Conservation (phyloP, 2,797 vertebrate species). For the Enoplosus armatus region DNA sequence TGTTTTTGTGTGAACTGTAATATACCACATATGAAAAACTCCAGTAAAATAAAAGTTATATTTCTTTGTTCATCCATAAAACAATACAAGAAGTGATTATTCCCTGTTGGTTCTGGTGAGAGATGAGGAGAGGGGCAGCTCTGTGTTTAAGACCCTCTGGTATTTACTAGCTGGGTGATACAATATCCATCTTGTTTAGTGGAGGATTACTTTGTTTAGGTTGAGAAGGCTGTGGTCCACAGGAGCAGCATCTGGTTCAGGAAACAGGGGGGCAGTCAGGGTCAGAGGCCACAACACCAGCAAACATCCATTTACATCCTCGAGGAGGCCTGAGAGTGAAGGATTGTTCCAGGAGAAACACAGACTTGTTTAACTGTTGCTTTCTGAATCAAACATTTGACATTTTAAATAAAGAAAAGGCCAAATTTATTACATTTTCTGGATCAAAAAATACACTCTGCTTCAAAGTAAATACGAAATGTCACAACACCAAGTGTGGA, state of each 20-base stretch:
- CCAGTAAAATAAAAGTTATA: conserved; percentile 3
- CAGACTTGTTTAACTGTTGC: conserved; percentile 59
- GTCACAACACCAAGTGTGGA: neutral
- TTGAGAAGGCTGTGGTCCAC: conserved; percentile 77
- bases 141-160: conserved; percentile 53
- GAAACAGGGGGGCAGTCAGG: conserved; percentile 76
- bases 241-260: conserved; percentile 83
- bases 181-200: conserved; percentile 85
- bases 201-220: conserved; percentile 84
- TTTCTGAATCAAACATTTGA: conserved; percentile 16
- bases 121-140: conserved; percentile 46
- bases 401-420: neutral
- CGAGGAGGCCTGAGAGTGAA: conserved; percentile 64
- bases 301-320: conserved; percentile 81
- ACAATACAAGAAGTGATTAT: conserved; percentile 41
- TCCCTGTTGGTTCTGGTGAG: conserved; percentile 28
- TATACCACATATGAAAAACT: conserved; percentile 24
- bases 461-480: neutral
- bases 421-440: neutral
- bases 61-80: conserved; percentile 36
- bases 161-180: conserved; percentile 76
- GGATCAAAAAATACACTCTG: neutral
- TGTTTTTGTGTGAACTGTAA: conserved; percentile 35
- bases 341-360: conserved; percentile 73
- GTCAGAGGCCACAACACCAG: conserved; percentile 80